Conservation (phyloP, 2,888 invertebrate species). For the Lathronympha strigana region DNA sequence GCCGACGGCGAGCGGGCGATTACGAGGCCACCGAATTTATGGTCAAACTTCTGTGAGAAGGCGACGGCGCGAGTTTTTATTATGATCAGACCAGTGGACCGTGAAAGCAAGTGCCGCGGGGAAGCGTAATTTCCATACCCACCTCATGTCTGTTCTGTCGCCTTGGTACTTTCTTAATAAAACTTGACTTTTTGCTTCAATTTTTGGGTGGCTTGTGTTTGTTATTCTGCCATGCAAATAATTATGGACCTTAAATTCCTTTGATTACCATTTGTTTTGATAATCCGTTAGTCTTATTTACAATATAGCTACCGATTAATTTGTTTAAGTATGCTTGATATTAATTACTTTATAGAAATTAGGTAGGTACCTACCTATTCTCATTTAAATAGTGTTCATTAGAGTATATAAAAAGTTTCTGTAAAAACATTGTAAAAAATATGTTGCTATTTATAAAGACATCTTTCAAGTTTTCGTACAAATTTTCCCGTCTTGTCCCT, state of each 20-base stretch:
- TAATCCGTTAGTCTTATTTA: neutral
- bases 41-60: slow-evolving; percentile 82
- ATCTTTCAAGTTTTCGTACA: too few relatives aligned
- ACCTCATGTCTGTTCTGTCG: slow-evolving; percentile 80
- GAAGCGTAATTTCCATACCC: slow-evolving; percentile 79
- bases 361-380: too few relatives aligned
- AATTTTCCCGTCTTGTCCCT: too few relatives aligned
- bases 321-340: neutral
- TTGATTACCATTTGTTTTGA: neutral
- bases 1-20: slow-evolving; percentile 74
- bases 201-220: slow-evolving; percentile 14
- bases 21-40: slow-evolving; percentile 82
- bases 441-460: too few relatives aligned
- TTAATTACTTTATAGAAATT: neutral
- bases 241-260: neutral
- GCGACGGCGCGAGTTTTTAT: slow-evolving; percentile 85
- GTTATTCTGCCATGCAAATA: neutral
- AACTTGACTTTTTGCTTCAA: slow-evolving; percentile 57
- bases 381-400: too few relatives aligned
- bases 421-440: too few relatives aligned
- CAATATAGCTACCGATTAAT: neutral
- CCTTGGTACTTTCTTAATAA: slow-evolving; percentile 79
- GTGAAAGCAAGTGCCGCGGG: slow-evolving; percentile 83
- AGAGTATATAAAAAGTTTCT: too few relatives aligned
- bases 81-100: slow-evolving; percentile 85